Conservation (phyloP, 2,888 invertebrate genomes). For the Dasypogon diadema region DNA sequence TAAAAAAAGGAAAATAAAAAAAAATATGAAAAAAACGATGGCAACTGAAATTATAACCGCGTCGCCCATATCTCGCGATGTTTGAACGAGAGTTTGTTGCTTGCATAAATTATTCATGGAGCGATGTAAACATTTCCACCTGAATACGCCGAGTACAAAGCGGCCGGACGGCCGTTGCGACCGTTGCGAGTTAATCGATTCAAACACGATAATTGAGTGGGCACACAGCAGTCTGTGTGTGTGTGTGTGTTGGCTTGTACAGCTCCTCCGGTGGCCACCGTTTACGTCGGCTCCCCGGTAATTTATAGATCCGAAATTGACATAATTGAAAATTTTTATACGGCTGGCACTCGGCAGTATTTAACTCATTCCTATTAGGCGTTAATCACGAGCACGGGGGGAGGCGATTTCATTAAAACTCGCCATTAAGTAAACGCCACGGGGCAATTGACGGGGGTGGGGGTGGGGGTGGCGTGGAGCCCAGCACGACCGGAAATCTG, state of each 20-base stretch:
- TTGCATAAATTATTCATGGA: constrained; percentile 38
- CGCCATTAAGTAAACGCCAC: background rate
- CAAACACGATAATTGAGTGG: constrained; percentile 40
- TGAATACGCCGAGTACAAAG: constrained; percentile 12
- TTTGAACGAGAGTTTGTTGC: constrained; percentile 42
- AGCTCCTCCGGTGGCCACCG: background rate
- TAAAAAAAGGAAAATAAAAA: constrained; percentile 7
- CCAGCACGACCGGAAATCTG: background rate
- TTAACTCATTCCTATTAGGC: background rate
- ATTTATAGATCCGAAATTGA: constrained; percentile 43
- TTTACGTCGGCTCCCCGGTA: constrained; percentile 3
- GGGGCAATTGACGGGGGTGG: no score
- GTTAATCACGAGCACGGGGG: background rate
- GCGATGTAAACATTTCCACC: constrained; percentile 40
- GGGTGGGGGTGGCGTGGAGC: background rate
- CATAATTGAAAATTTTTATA: constrained; percentile 45
- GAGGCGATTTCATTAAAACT: background rate
- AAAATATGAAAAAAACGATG: constrained; percentile 9
- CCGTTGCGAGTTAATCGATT: constrained; percentile 33
- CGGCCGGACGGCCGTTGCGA: background rate
- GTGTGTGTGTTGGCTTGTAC: background rate
- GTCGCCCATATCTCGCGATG: background rate
- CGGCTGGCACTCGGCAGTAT: background rate
- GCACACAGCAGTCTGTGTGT: background rate
- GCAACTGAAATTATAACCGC: background rate